Conservation (phyloP, 2,113 vertebrate species). For the Myiagra hebetior region DNA sequence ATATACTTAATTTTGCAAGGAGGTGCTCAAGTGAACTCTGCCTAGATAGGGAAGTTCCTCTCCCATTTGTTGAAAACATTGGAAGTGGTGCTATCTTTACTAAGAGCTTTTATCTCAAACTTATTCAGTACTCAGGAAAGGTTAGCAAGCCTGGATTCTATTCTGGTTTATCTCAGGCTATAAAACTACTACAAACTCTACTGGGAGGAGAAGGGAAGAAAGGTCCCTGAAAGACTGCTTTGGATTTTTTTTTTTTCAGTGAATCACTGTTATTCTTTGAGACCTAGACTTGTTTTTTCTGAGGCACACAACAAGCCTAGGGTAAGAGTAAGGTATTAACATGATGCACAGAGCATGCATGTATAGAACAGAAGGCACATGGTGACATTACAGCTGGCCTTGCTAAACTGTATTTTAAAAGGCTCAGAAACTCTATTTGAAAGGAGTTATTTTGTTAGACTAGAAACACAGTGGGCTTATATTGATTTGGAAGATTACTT, state of each 20-base stretch:
- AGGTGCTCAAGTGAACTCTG: neutral
- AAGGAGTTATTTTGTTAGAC: neutral
- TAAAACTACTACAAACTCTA: neutral
- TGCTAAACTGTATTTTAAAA: neutral
- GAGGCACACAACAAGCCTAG: neutral
- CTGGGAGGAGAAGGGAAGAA: neutral
- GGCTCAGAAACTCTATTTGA: neutral
- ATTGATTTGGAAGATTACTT: neutral
- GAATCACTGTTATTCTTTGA: neutral
- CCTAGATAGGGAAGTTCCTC: neutral
- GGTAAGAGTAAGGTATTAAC: neutral
- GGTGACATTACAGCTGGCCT: neutral
- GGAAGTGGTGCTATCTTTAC: neutral
- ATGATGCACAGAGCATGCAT: neutral
- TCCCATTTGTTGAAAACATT: neutral
- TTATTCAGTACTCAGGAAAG: neutral
- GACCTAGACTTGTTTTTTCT: neutral
- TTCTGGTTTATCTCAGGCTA: neutral
- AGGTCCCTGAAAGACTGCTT: neutral
- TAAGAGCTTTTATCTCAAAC: neutral
- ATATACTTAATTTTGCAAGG: neutral
- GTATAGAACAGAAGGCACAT: neutral
- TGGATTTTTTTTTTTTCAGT: neutral
- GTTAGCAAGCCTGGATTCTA: neutral
- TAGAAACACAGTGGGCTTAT: neutral